phyloP scores from a whole-genome alignment of 2,113 vertebrate species.

The Gallinago jamesoni region DNA sequence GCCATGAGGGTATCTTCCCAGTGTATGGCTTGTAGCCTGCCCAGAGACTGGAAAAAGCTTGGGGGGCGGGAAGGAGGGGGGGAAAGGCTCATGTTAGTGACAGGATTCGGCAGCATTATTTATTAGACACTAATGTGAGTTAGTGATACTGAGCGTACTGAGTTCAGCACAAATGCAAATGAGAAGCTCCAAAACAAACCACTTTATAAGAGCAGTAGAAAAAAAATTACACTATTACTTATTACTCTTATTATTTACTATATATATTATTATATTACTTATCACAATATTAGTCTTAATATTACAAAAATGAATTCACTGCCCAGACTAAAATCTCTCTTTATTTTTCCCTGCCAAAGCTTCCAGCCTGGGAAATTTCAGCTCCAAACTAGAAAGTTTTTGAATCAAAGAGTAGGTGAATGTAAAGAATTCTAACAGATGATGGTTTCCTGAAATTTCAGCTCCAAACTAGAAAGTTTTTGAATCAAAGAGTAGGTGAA shows the following conservation, averaged over 20 bases:
- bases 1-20: background rate
- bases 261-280: too few species aligned
- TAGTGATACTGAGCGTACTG: background rate
- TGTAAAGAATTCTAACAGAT: background rate
- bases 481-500: background rate
- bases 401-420: background rate
- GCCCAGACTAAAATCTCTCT: background rate
- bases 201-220: background rate
- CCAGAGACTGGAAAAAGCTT: background rate
- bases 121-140: background rate
- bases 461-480: background rate
- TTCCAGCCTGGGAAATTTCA: background rate
- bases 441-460: background rate
- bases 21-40: rapidly evolving
- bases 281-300: background rate
- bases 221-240: background rate
- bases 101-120: background rate
- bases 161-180: background rate
- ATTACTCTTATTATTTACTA: too few species aligned
- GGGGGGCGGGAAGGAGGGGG: background rate
- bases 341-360: background rate
- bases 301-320: background rate
- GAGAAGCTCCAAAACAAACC: background rate
- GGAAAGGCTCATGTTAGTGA: background rate
- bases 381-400: background rate